Conservation (phyloP, 2,797 vertebrate species). For the Mormyrops attenuatus region DNA sequence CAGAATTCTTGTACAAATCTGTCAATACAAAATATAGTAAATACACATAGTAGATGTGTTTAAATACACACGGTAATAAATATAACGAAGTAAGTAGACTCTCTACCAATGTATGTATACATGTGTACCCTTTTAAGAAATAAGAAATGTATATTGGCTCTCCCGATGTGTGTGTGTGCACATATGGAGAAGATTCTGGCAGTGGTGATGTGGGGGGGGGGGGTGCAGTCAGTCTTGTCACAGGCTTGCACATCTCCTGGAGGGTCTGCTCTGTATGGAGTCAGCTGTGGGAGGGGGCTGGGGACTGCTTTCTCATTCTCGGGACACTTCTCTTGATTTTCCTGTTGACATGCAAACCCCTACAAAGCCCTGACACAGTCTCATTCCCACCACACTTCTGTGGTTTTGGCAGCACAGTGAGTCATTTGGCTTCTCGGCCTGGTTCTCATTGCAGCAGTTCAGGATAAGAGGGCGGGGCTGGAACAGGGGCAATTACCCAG, state of each 20-base stretch:
- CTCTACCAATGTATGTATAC: neutral
- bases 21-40: neutral
- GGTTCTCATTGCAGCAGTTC: conserved; percentile 66
- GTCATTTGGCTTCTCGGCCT: neutral
- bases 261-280: neutral
- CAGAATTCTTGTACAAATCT: neutral
- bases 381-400: neutral
- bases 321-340: neutral
- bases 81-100: neutral
- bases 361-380: neutral
- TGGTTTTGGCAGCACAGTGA: neutral
- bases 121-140: neutral
- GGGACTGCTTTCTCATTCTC: neutral
- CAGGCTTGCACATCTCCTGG: neutral
- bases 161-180: neutral
- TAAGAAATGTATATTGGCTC: neutral
- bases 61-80: neutral
- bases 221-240: neutral
- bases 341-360: neutral
- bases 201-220: neutral
- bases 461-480: conserved; percentile 81
- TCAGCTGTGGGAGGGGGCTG: neutral
- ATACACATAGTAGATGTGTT: neutral
- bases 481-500: conserved; percentile 77
- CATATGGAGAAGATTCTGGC: neutral